A percentile compares a stretch with the other conserved stretches of the same genome.
Conservation (phyloP, 2,797 vertebrate species). For the Benthosema pterotum region DNA sequence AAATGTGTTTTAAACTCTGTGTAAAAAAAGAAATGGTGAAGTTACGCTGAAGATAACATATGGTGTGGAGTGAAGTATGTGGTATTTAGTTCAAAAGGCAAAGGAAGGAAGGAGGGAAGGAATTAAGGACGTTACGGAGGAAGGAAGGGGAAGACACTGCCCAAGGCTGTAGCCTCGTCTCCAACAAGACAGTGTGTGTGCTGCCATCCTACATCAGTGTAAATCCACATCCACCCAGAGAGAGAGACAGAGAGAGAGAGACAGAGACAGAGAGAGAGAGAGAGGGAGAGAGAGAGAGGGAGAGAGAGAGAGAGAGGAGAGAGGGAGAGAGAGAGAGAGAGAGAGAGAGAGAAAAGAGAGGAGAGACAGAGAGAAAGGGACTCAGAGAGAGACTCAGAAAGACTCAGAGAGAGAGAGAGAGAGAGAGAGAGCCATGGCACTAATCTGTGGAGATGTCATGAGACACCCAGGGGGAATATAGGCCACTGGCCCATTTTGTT, state of each 20-base stretch:
- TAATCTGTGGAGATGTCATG: conserved; percentile 67
- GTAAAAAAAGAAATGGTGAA: no score
- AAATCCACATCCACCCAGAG: conserved; percentile 55
- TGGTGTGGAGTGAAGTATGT: no score
- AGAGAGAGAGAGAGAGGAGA: background rate
- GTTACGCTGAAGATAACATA: no score
- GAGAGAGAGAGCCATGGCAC: conserved; percentile 43
- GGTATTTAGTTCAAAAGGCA: no score
- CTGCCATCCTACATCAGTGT: conserved; percentile 69
- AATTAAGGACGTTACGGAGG: no score
- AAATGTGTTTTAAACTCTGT: no score
- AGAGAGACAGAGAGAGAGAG: no score
- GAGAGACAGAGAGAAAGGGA: conserved; percentile 19
- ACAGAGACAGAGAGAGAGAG: conserved; percentile 35
- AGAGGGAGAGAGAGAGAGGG: conserved; percentile 21
- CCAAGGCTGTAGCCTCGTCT: conserved; percentile 35
- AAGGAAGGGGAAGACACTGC: no score
- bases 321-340: background rate
- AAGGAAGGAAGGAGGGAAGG: no score
- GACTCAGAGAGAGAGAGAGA: background rate
- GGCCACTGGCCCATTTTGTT: conserved; percentile 71
- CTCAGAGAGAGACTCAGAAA: conserved; percentile 13
- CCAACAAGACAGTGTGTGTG: conserved; percentile 58
- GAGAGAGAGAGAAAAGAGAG: background rate
- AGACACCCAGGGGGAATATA: conserved; percentile 64